Evolutionary conservation across 2,888 invertebrate genomes (phyloP).

Genomic region (Orthosia gracilis): DNA sequence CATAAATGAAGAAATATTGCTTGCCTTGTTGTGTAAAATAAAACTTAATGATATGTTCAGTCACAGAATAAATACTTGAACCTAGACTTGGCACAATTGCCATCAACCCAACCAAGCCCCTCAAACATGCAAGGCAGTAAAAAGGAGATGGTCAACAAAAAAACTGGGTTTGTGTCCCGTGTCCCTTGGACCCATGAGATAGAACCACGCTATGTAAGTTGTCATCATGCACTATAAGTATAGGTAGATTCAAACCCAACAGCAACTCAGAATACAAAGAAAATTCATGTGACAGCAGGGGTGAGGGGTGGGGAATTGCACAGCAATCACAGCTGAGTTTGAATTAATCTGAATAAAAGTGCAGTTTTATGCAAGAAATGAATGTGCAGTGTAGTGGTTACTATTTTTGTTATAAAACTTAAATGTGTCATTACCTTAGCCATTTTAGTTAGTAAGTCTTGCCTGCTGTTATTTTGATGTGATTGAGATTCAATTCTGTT

Average conservation of each 20-base stretch:
- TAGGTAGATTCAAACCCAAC: background rate
- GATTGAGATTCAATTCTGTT: background rate
- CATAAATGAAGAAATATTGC: too few species aligned
- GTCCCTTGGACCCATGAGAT: slow-evolving; percentile 50
- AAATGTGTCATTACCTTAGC: background rate
- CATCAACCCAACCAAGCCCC: background rate
- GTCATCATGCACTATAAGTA: background rate
- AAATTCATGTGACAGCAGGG: too few species aligned
- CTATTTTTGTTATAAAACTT: background rate
- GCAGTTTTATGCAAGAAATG: background rate
- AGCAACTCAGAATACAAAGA: too few species aligned
- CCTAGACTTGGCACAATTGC: slow-evolving; percentile 1
- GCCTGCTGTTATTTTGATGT: slow-evolving; percentile 2
- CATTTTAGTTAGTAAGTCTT: slow-evolving; percentile 1
- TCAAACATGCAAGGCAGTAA: slow-evolving; percentile 13
- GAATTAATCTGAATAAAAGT: background rate
- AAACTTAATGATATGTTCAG: slow-evolving; percentile 32
- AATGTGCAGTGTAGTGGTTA: slow-evolving; percentile 27
- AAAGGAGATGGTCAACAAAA: slow-evolving; percentile 26
- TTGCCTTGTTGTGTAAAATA: background rate
- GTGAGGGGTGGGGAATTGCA: too few species aligned
- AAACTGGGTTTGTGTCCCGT: slow-evolving; percentile 41
- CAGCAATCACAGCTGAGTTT: too few species aligned
- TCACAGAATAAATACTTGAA: slow-evolving; percentile 39
- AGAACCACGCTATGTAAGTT: slow-evolving; percentile 49